Evolutionary conservation across 2,888 invertebrate genomes (phyloP).

Genomic region (Erebia ligea): DNA sequence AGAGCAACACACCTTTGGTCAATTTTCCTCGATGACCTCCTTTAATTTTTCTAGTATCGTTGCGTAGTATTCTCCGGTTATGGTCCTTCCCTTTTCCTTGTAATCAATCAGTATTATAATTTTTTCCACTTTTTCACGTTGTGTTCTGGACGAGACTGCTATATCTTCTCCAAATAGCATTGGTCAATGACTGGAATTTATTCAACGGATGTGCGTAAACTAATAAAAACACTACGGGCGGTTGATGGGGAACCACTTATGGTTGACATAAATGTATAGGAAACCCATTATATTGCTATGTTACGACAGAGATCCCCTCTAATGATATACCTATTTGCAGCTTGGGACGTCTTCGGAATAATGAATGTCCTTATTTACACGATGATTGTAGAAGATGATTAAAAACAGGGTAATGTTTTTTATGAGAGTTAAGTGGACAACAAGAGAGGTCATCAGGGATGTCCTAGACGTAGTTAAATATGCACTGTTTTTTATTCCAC

Average conservation of each 20-base stretch:
- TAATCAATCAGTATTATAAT: too few species aligned
- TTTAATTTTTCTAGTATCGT: too few species aligned
- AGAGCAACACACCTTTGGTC: too few species aligned
- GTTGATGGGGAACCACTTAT: constrained; percentile 27
- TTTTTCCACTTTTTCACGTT: too few species aligned
- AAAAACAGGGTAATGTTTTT: constrained; percentile 1
- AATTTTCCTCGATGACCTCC: too few species aligned
- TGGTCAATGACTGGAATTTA: constrained; percentile 33
- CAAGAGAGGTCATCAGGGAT: too few species aligned
- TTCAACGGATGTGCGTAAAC: constrained; percentile 39
- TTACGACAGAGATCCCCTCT: constrained; percentile 13
- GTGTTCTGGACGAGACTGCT: neutral
- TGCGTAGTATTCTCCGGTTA: too few species aligned
- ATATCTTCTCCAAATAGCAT: neutral
- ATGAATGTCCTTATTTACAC: neutral
- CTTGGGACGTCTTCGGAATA: constrained; percentile 12
- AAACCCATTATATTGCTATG: constrained; percentile 24
- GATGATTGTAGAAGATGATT: neutral
- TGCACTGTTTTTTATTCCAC: too few species aligned
- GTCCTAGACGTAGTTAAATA: too few species aligned
- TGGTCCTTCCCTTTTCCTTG: too few species aligned
- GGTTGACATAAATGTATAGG: constrained; percentile 18
- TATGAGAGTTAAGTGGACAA: neutral
- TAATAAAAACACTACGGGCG: constrained; percentile 37
- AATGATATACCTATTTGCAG: constrained; percentile 14